Evolutionary conservation across 2,113 vertebrate genomes (phyloP).

Genomic region (Halcyon malimbica): DNA sequence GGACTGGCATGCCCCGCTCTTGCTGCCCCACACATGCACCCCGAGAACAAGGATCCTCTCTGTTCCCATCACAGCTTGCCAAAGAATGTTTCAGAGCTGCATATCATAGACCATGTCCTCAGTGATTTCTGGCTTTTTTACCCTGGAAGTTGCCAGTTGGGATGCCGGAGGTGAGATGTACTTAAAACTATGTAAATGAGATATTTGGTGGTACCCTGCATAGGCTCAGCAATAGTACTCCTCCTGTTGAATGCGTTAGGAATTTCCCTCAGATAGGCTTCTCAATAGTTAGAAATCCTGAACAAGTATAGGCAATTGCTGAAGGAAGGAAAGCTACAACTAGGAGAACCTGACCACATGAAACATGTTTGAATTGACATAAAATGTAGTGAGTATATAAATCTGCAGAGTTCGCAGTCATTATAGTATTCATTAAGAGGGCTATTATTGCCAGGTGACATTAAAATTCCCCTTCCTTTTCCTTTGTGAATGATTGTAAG

Average conservation of each 20-base stretch:
- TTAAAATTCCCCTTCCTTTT: neutral
- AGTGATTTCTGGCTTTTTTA: neutral
- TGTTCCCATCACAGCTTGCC: too few species aligned
- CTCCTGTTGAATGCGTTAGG: neutral
- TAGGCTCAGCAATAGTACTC: neutral
- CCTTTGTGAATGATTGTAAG: neutral
- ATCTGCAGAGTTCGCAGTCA: neutral
- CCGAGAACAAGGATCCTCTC: too few species aligned
- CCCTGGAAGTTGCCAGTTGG: neutral
- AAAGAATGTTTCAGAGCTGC: neutral
- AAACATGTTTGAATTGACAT: neutral
- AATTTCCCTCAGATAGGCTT: neutral
- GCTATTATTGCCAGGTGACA: neutral
- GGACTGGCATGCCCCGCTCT: too few species aligned
- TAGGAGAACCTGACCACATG: neutral
- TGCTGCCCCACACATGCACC: too few species aligned
- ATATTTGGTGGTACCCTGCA: neutral
- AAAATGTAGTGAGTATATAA: neutral
- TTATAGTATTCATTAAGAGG: neutral
- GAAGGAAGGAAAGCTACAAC: neutral
- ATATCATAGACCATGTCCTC: accelerated
- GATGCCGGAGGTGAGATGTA: neutral
- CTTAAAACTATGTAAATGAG: neutral
- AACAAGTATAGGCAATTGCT: neutral
- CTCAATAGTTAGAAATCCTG: neutral